Base-by-base conservation (phyloP, 1,140 invertebrate species). In the Diabrotica virgifera region DNA sequence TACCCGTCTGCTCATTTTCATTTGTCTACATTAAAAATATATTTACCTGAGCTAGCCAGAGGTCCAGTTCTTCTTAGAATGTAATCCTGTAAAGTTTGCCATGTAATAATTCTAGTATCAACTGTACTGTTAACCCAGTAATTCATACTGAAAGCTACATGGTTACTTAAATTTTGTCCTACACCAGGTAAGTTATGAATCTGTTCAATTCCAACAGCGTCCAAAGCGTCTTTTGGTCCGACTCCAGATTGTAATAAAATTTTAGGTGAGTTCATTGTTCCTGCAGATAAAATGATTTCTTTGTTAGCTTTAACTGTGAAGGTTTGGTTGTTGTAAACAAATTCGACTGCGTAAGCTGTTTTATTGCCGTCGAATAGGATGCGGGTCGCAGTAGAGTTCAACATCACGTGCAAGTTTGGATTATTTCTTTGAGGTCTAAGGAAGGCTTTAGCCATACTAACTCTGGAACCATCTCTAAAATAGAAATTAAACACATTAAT, bases 161-260 rank as follows among this genome's bases (percentile, higher is more conserved):
- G 88, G 72, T 90, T 88, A 5, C 89, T 89, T 2, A 91, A 35
- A 51, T 62, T 66, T 9, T 38, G 90, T 64, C 90, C 89, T 5
- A 92, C 90, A 2, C 89, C 89, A 0, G 85, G 85, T 11, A 90
- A 78, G 63, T 90, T 83, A 12, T 85, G 81, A 2, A 86, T 82
- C 38, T 74, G 64, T 58, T 66, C 75, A 37, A 85, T 76, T 52
- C 80, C 78, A 74, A 82, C 50, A 81, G 71, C 46, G 76, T 78
- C 11, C 71, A 78, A 13, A 85, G 84, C 79, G 0, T 79, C 66
- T 63, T 65, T 75, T 0, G 84, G 83, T 5, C 85, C 85, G 36
- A 94, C 82, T 38, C 93, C 93, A 67, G 90, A 92, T 10, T 92
- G 83, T 57, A 94, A 79, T 0, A 95, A 83, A 14, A 95, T 78